These are phyloP conservation scores for Agapornis roseicollis DNA, from an alignment of 2,113 vertebrate genomes.

Conservation along the genomic window DNA sequence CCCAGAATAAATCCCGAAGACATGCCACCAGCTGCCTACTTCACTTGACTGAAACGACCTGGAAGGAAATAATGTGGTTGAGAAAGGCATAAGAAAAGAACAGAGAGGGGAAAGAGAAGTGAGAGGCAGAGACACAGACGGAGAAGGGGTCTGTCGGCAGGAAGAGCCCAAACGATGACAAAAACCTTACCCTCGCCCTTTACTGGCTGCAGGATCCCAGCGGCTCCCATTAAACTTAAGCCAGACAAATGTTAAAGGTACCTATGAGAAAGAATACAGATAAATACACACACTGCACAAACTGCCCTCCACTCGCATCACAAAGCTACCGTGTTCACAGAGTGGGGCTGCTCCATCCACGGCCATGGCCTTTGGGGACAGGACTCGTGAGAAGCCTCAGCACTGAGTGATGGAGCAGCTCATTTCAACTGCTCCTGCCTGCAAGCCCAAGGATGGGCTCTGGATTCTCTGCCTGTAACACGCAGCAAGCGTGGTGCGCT, in stretches of 20 bases:
- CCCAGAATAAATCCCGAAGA: slow-evolving; percentile 74
- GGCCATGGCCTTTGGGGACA: background rate
- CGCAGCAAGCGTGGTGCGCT: fast-evolving
- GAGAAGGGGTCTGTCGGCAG: slow-evolving; percentile 77
- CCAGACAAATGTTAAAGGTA: slow-evolving; percentile 98
- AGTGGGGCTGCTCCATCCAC: background rate
- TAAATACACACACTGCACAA: slow-evolving; percentile 85
- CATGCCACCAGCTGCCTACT: slow-evolving; percentile 86
- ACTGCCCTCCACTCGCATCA: slow-evolving; percentile 27
- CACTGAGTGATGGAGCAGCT: fast-evolving
- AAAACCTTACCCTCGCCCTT: slow-evolving; percentile 98
- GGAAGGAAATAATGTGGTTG: slow-evolving; percentile 92
- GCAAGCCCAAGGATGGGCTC: fast-evolving
- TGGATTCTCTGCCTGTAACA: background rate
- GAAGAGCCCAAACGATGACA: slow-evolving; percentile 91
- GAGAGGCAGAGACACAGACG: slow-evolving; percentile 80
- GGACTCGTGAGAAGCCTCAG: fast-evolving
- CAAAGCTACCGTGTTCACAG: slow-evolving; percentile 8
- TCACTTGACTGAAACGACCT: slow-evolving; percentile 92
- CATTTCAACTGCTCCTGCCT: fast-evolving
- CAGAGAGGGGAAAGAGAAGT: slow-evolving; percentile 70
- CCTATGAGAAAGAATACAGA: slow-evolving; percentile 99
- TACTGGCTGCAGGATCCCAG: slow-evolving; percentile 86
- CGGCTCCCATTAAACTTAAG: slow-evolving; percentile 97
- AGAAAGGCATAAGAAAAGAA: slow-evolving; percentile 79